Base-by-base conservation (phyloP, 2,113 vertebrate species). In the Trochalopteron elliotii region DNA sequence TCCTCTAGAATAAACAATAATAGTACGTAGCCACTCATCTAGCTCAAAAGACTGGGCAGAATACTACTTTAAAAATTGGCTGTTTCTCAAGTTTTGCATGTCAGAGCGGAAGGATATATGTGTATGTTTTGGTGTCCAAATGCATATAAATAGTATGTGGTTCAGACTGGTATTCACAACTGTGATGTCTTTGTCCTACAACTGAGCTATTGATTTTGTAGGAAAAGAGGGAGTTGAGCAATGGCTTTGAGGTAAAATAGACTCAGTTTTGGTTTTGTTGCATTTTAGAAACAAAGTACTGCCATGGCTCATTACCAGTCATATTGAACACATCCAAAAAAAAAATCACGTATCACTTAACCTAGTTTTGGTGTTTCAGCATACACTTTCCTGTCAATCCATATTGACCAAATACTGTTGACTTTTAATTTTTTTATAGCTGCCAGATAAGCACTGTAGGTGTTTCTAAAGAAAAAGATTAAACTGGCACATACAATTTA, bases 1-100 rank as follows among this genome's bases (percentile, higher is more conserved):
- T 93, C 64, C 42, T 72, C 39, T 95, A 94, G 79, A 90, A 95
- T 83, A 93, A 96, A 96, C 87, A 97, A 67, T 91, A 94, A 79
- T 59, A 94, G 68, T 80, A 56, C 0, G 0, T 89, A 91, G 84
- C 27, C 42, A 89, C 55, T 93, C 87, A 59, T 74, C 45, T 80
- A 67, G 65, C 60, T 89, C 49, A 81, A 64, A 92, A 89, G 55
- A 75, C 83, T 75, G 27, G 44, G 50, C 61, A 84, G 59, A 82
- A 75, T 20, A 52, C 70, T 82, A 8, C 53, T 89, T 89, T 1
- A 78, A 92, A 94, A 79, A 35, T 0, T 37, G 83, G 7, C 64
- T 74, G 19, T 52, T 94, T 59, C 55, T 77, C 60, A 74, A 39
- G 47, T 67, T 89, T 70, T 87, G 14, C 4, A 0, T 86, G 40